A percentile compares a stretch with the other conserved stretches of the same genome.
Evolutionary conservation across 2,113 vertebrate genomes (phyloP).

Genomic region (Catagonus wagneri): DNA sequence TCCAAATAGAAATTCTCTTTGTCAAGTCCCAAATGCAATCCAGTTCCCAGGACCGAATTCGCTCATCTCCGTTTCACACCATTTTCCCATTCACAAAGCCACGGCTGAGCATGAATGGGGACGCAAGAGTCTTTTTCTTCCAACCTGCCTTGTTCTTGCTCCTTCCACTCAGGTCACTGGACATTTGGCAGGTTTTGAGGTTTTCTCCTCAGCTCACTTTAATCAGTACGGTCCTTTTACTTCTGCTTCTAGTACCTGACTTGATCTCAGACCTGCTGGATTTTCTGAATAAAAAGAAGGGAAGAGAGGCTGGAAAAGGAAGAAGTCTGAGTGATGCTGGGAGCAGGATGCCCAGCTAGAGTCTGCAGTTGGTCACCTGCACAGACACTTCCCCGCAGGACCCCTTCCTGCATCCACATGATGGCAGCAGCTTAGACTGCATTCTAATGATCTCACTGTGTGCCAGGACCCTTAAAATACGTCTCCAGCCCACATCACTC

Average conservation of each 20-base stretch:
- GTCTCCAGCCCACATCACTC: neutral
- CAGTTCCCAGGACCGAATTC: neutral
- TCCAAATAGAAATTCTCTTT: neutral
- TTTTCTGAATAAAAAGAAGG: slow-evolving; percentile 20
- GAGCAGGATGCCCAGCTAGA: neutral
- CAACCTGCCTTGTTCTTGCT: neutral
- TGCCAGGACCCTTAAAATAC: neutral
- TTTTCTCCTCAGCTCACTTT: neutral
- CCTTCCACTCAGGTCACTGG: neutral
- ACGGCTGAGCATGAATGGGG: neutral
- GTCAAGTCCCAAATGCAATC: neutral
- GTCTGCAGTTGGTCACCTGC: too few relatives aligned
- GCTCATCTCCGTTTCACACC: neutral
- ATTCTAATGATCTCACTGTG: neutral
- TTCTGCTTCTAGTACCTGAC: neutral
- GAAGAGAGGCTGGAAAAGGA: neutral
- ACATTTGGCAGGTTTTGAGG: neutral
- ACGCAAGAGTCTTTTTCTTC: neutral
- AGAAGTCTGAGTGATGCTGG: neutral
- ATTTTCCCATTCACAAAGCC: slow-evolving; percentile 32
- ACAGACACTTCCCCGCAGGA: neutral
- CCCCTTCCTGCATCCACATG: neutral
- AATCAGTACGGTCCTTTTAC: neutral
- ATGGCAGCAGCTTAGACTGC: neutral
- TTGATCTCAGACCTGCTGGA: neutral